Evolutionary conservation across 2,888 invertebrate species (phyloP), one percentile per base, ranked within the genome.

Genomic region (Idaea straminata): DNA sequence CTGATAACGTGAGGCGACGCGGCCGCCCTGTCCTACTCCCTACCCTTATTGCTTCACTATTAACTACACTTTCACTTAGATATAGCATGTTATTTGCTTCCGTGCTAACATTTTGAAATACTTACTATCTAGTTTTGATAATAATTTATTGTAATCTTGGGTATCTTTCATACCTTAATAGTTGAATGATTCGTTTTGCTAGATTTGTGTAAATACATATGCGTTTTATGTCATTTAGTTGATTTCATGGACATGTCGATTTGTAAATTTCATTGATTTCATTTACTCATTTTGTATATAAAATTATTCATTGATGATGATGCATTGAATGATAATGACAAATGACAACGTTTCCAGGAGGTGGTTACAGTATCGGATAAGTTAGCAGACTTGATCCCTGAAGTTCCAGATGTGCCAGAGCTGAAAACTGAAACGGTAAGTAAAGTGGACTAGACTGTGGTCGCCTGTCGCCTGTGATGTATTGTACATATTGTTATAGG

Each of bases 381-480:
- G 80, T 81, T 92, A 75, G 85, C 88, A 36, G 92, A 91, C 68
- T 78, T 92, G 77, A 89, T 92, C 72, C 88, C 92, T 10, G 92
- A 92, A 76, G 78, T 91, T 64, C 88, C 92, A 62, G 83, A 86
- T 72, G 83, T 92, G 72, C 90, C 91, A 75, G 91, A 90, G 74
- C 72, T 91, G 68, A 89, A 86, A 74, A 87, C 86, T 66, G 91
- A 91, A 82, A 82, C 83, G 87, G 91, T 91, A 84, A 74, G 68
- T 74, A 61, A 36, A 57, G 16, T 61, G n/a, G n/a, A n/a, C n/a
- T n/a, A n/a, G n/a, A n/a, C n/a, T n/a, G n/a, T n/a, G n/a, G n/a
- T n/a, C n/a, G n/a, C n/a, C 3, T 25, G 3, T 25, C 25, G 25
- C 25, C 25, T 25, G 25, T 25, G 3, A 3, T 25, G 25, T 25